These are phyloP conservation scores for Erebia ligea DNA, from an alignment of 2,888 invertebrate genomes.

Conservation along the genomic window DNA sequence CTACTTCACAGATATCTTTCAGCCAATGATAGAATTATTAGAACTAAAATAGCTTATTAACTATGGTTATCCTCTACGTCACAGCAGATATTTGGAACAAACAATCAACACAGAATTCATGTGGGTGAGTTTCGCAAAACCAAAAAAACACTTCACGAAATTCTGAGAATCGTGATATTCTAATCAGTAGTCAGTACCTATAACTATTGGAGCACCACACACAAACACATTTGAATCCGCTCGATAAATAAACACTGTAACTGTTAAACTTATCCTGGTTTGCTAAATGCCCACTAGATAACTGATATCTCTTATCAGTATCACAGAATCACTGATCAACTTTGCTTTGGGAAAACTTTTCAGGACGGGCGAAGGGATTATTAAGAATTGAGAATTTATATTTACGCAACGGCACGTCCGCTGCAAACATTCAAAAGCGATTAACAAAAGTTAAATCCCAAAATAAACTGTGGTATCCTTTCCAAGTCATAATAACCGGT, in stretches of 20 bases:
- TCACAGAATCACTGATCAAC: conserved; percentile 26
- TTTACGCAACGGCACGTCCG: conserved; percentile 65
- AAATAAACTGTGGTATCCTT: conserved; percentile 71
- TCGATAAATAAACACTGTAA: conserved; percentile 29
- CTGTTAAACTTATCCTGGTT: conserved; percentile 17
- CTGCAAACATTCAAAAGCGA: conserved; percentile 60
- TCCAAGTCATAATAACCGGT: conserved; percentile 55
- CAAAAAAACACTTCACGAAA: conserved; percentile 39
- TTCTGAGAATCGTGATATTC: conserved; percentile 46
- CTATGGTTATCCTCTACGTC: background rate
- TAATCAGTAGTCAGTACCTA: conserved; percentile 32
- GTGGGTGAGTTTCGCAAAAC: conserved; percentile 17
- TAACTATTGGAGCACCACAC: conserved; percentile 44
- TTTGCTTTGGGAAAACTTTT: background rate
- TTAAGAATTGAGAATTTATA: conserved; percentile 46
- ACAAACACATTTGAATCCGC: conserved; percentile 45
- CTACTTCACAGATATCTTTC: background rate
- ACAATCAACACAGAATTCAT: background rate
- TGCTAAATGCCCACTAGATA: conserved; percentile 6
- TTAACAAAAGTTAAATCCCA: conserved; percentile 61
- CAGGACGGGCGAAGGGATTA: conserved; percentile 9
- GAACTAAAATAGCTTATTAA: background rate
- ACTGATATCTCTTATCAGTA: conserved; percentile 18
- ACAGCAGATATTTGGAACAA: conserved; percentile 1
- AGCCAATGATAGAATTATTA: background rate